Evolutionary conservation across 1,140 invertebrate genomes (phyloP), one percentile per base, ranked within the genome.

Genomic region (Drosophila hydei): DNA sequence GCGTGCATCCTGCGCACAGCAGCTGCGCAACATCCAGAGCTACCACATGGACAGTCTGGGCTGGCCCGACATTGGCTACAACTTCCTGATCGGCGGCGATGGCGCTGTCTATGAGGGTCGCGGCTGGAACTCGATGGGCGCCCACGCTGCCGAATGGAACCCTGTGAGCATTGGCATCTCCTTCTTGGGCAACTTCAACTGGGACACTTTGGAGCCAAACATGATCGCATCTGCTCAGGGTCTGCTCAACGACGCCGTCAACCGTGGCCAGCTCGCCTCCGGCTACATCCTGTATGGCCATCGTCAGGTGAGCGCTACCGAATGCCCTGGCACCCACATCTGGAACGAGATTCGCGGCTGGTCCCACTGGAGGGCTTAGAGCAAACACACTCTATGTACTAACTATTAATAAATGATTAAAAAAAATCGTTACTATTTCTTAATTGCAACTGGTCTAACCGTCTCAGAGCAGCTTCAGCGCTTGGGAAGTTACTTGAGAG

Each of bases 51-150:
- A 95, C 55, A 90, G 77, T 18, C 92, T 92, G 6, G 91, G 92
- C 0, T 96, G 95, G 95, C 92, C 91, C 78, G 96, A 97, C 79
- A 95, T 94, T 75, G 92, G 96, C 92, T 94, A 96, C 93, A 93
- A 93, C 67, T 93, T 93, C 58, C 91, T 83, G 3, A 92, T 92
- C 58, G 93, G 93, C 18, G 92, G 93, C 27, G 93, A 94, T 72
- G 94, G 93, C 4, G 71, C 91, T 2, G 92, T 93, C 0, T 94
- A 93, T 73, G 95, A 95, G 77, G 96, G 95, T 1, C 93, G 96
- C n/a, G 74, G 95, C 3, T 97, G 95, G 95, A 92, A 93, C 18
- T 84, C 89, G 0, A 59, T 93, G 0, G 96, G 96, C 0, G 94
- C 95, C 0, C 95, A 96, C 74, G 93, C 95, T 2, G 85, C 92